Base-by-base conservation (phyloP, 2,888 invertebrate species). In the Agriopis aurantiaria region DNA sequence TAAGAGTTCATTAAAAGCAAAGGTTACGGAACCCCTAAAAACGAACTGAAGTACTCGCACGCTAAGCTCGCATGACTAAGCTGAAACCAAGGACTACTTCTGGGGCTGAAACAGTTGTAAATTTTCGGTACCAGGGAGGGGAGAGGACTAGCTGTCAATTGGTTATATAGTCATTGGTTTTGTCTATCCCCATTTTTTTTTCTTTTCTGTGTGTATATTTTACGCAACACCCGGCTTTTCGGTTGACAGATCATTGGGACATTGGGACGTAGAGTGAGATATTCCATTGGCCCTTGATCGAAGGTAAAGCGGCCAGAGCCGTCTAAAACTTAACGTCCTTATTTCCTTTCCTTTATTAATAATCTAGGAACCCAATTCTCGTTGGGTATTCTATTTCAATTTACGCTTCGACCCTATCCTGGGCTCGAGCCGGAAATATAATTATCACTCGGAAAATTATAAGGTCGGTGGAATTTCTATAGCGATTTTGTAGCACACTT, bases 361-460 rank as follows among this genome's bases (percentile, higher is more conserved):
- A 62, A 58, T 46, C 62, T 62, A 62, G 53, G 9, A 41, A 23
- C 43, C 23, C 52, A 53, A 68, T 65, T 71, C 66, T 66, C 43
- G 56, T 45, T 55, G 57, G 60, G 41, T 58, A 57, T 56, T 51
- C 67, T 66, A 55, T 68, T 69, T 64, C 68, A 74, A 74, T 74
- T 74, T 67, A 60, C 59, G 68, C 56, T 70, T 66, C 53, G 58
- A 64, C 56, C 73, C 68, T 58, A 72, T 72, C 65, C 52, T 68
- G 57, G 55, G 57, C 55, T 52, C 60, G 58, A 52, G 63, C 65
- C 65, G 74, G 73, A 74, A 74, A 73, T 71, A 64, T 71, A 73
- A 76, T 74, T 74, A 73, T 70, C 69, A 71, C 69, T 71, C 56
- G 56, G 60, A 74, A 69, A 71, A 68, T 74, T 74, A 75, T 72